phyloP scores from a whole-genome alignment of 23 tunicate genomes.

The Pegea sp. region DNA sequence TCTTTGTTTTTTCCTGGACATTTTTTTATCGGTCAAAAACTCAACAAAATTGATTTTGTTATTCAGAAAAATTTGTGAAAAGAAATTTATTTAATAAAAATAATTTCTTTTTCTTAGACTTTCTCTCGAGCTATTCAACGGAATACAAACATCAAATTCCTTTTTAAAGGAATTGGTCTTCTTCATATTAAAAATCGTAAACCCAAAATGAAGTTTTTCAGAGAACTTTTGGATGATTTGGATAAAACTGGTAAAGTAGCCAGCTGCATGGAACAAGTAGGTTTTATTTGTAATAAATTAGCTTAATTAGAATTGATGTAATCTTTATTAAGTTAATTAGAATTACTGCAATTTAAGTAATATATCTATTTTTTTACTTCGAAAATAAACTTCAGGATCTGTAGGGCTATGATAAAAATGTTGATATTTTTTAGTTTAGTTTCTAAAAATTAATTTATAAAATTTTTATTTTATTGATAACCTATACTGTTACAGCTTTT shows the following conservation, averaged over 20 bases:
- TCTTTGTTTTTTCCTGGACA: too few species aligned
- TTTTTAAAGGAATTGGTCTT: constrained; percentile 76
- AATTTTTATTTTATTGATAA: too few species aligned
- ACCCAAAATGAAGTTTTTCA: constrained; percentile 86
- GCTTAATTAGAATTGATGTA: too few species aligned
- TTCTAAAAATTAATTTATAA: too few species aligned
- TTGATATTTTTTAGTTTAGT: too few species aligned
- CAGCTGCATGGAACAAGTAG: constrained; percentile 51
- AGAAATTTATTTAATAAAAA: not conserved
- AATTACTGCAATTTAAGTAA: too few species aligned
- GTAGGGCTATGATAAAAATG: too few species aligned
- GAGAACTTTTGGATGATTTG: constrained; percentile 56
- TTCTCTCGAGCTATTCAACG: constrained; percentile 50
- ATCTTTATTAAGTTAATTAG: too few species aligned
- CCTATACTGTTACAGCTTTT: too few species aligned
- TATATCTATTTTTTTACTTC: too few species aligned
- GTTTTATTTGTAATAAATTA: constrained; percentile 1
- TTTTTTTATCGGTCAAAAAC: too few species aligned
- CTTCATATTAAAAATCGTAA: constrained; percentile 48
- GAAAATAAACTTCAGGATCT: too few species aligned
- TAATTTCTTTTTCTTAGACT: constrained; percentile 13
- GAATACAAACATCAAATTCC: constrained; percentile 44
- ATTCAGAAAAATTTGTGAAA: not conserved
- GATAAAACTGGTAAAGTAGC: constrained; percentile 71
- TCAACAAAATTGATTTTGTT: not conserved